Evolutionary conservation across 2,888 invertebrate species (phyloP), one percentile per base, ranked within the genome.

Genomic region (Sminthurinus aureus): DNA sequence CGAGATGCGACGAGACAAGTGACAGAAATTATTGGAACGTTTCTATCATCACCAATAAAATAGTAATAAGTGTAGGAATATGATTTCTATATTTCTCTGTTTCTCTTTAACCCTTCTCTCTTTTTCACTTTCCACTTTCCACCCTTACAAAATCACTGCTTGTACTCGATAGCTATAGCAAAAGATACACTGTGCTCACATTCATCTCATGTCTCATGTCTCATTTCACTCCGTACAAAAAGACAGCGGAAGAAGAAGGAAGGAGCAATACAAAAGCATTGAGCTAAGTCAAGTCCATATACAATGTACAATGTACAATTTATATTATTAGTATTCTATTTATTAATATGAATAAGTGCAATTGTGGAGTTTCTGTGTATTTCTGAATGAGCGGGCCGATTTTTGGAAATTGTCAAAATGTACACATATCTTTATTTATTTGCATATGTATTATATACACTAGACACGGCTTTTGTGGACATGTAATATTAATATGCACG

Each of bases 21-120:
- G 88, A 86, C 87, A 87, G 83, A 87, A 86, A 87, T 88, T 86
- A 86, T 85, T 85, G 50, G 50, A 64, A 84, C 81, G 83, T 83
- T 84, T 88, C 88, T 81, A 84, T 88, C 87, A 83, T 82, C 88
- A 85, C 84, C 74, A 20, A 69, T 73, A 78, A 84, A 78, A 82
- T 82, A 83, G 26, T 75, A 80, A 81, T 78, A 38, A 38, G 38
- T 4, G 38, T 79, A 77, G 24, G 58, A 20, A 67, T 66, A 77
- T 84, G 77, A 83, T 76, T 69, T 79, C 71, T 79, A 67, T 26
- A 24, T 26, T n/a, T 67, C 69, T 69, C 58, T 26, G 20, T 26
- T n/a, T 67, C 69, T 69, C 58, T 15, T 18, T 18, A 58, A 58
- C 58, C 58, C 58, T 58, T 73, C 73, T 26, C 38, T 69, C 69